Evolutionary conservation across 2,888 invertebrate genomes (phyloP).

Genomic region (Amblyteles armatorius): DNA sequence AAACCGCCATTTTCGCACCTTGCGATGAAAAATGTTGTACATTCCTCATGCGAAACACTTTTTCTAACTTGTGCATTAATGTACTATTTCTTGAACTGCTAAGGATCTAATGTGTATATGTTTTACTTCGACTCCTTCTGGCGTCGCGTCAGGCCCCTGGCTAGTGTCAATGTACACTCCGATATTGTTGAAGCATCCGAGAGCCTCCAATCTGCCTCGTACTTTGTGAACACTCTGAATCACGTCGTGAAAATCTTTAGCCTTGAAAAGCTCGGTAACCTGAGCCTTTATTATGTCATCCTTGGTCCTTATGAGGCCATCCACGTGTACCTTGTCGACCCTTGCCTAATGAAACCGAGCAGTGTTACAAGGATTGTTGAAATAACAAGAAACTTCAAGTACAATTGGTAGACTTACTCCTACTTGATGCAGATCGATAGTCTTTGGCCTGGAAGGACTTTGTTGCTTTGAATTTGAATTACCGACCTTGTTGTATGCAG

Average conservation of each 20-base stretch:
- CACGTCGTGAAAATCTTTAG: conserved; percentile 94
- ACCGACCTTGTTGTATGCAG: conserved; percentile 49
- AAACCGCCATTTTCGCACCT: too few species aligned
- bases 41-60: too few species aligned
- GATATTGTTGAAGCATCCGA: conserved; percentile 96
- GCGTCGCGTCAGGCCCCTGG: conserved; percentile 90
- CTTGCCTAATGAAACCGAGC: conserved; percentile 87
- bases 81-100: not conserved
- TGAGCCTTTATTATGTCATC: conserved; percentile 94
- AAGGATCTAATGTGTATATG: conserved; percentile 26
- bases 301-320: conserved; percentile 94
- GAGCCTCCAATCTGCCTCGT: conserved; percentile 90
- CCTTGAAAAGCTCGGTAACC: conserved; percentile 93
- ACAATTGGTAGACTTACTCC: conserved; percentile 69
- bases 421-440: conserved; percentile 74
- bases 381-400: conserved; percentile 66
- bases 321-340: conserved; percentile 94
- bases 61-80: too few species aligned
- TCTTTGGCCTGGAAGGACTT: conserved; percentile 55
- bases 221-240: conserved; percentile 89
- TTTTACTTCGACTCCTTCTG: conserved; percentile 92
- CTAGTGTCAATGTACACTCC: conserved; percentile 95
- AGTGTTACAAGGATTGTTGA: conserved; percentile 2
- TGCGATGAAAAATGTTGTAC: too few species aligned
- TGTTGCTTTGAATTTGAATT: conserved; percentile 55